Evolutionary conservation across 2,113 vertebrate species (phyloP).

Genomic region (Siniperca knerii): DNA sequence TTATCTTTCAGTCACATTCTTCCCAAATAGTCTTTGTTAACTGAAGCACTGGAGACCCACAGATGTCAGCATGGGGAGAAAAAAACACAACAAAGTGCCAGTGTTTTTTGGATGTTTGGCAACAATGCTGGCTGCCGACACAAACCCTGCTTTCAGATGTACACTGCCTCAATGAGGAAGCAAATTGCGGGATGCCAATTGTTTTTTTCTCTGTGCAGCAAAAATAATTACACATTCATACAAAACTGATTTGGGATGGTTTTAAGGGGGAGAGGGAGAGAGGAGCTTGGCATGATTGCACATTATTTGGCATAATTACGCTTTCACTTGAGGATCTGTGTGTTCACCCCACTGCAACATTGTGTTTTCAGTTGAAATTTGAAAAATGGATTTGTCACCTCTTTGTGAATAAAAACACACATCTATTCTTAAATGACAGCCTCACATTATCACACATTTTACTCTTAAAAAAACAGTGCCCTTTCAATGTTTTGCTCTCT

Average conservation of each 20-base stretch:
- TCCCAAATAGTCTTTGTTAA: constrained; percentile 20
- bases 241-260: constrained; percentile 66
- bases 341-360: constrained; percentile 43
- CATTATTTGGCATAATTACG: constrained; percentile 71
- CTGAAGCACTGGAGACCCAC: constrained; percentile 30
- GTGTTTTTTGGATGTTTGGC: constrained; percentile 29
- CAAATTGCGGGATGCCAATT: constrained; percentile 65
- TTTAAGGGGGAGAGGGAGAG: constrained; percentile 29
- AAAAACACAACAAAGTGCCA: constrained; percentile 34
- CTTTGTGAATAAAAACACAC: constrained; percentile 38
- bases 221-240: constrained; percentile 75
- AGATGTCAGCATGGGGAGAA: constrained; percentile 38
- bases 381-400: constrained; percentile 60
- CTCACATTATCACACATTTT: constrained; percentile 36
- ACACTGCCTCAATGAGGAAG: constrained; percentile 36
- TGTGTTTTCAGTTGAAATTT: constrained; percentile 39
- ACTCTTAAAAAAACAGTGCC: neutral
- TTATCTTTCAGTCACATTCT: constrained; percentile 43
- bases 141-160: constrained; percentile 37
- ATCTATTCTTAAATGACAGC: constrained; percentile 32
- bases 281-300: constrained; percentile 58
- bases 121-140: constrained; percentile 44
- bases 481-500: constrained; percentile 24
- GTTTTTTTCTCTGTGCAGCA: constrained; percentile 25
- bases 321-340: constrained; percentile 66